Evolutionary conservation across 2,888 invertebrate species (phyloP).

Genomic region (Pantelozetes paolii): DNA sequence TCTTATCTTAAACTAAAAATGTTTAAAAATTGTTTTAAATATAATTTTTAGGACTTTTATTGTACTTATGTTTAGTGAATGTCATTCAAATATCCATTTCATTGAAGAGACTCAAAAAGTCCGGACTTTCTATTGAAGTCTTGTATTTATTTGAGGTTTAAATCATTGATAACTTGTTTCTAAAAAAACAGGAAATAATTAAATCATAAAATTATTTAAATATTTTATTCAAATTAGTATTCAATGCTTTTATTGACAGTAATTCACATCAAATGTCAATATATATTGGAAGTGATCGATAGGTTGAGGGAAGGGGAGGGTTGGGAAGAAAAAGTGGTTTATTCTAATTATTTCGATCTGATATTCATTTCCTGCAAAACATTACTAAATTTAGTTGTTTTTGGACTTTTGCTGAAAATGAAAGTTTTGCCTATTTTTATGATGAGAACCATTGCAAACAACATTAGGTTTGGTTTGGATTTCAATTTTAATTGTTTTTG

Average conservation of each 20-base stretch:
- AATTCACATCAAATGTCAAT: background rate
- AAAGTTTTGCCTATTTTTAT: background rate
- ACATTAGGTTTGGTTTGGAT: background rate
- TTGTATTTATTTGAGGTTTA: slow-evolving; percentile 17
- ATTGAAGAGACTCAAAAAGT: background rate
- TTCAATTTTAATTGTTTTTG: background rate
- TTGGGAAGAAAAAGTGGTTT: slow-evolving; percentile 22
- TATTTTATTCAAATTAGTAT: background rate
- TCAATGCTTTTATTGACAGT: background rate
- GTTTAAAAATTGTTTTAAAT: too few species aligned
- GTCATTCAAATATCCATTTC: background rate
- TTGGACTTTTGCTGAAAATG: background rate
- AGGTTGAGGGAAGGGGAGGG: background rate
- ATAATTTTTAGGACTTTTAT: background rate
- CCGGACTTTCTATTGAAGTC: slow-evolving; percentile 3
- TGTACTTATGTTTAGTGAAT: background rate
- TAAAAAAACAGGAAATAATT: too few species aligned
- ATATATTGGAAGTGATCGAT: background rate
- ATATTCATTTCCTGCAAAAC: background rate
- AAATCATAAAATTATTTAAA: background rate
- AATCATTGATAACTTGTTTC: background rate
- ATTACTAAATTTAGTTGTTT: background rate
- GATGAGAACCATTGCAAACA: background rate
- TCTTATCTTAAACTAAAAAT: background rate
- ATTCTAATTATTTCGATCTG: background rate